Percentiles rank a stretch among this genome's conserved stretches.
These are phyloP conservation scores for Pogonognathellus flavescens DNA, from an alignment of 1,140 invertebrate species.

Conservation along the genomic window DNA sequence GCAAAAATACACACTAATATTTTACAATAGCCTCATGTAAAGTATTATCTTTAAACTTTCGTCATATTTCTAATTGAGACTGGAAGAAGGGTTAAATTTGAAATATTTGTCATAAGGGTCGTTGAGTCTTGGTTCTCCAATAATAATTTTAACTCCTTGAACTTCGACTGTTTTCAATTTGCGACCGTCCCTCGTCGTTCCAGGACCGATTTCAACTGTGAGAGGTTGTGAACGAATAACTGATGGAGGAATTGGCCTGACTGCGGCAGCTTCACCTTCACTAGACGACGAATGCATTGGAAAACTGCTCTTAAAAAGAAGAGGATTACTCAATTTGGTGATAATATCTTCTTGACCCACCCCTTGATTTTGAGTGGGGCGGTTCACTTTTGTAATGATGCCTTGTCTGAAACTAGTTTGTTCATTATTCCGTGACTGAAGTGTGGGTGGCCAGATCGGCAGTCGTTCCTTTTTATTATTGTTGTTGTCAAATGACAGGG, in stretches of 20 bases:
- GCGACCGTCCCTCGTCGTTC: not conserved
- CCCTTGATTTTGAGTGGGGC: not conserved
- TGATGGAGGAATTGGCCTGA: not conserved
- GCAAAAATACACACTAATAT: no score
- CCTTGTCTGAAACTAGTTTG: not conserved
- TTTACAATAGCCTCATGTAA: no score
- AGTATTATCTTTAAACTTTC: no score
- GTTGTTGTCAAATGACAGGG: not conserved
- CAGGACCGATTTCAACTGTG: not conserved
- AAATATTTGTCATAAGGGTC: no score
- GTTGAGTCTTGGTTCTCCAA: not conserved
- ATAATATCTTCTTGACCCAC: not conserved
- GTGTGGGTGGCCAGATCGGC: not conserved
- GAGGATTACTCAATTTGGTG: not conserved
- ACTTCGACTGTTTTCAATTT: constrained; percentile 51
- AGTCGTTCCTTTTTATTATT: not conserved
- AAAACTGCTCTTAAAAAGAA: not conserved
- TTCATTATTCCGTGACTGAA: not conserved
- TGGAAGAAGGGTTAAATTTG: no score
- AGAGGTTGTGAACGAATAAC: constrained; percentile 50
- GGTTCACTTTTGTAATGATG: not conserved
- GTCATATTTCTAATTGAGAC: no score
- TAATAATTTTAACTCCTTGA: constrained; percentile 44
- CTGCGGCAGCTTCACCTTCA: not conserved
- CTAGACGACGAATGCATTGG: not conserved